Evolutionary conservation across 1,140 invertebrate genomes (phyloP).

Genomic region (Caenorhabditis briggsae): DNA sequence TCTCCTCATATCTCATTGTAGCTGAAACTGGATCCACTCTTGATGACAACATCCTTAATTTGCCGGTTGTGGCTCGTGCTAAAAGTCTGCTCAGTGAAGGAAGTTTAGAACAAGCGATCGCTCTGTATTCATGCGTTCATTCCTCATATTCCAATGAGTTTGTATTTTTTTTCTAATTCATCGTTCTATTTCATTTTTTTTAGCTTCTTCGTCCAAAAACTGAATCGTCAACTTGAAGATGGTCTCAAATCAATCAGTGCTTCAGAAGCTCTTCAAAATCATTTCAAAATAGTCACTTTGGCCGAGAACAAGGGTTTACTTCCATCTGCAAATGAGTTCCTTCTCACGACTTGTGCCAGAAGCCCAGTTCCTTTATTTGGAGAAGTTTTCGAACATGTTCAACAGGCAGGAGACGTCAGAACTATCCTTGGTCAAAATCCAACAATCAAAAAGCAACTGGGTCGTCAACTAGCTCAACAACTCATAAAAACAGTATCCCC

Average conservation of each 20-base stretch:
- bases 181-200: not conserved
- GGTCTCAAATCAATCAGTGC: not conserved
- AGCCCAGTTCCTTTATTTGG: not conserved
- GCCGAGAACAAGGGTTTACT: conserved; percentile 12
- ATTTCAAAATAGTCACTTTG: conserved; percentile 23
- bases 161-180: not conserved
- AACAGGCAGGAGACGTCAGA: not conserved
- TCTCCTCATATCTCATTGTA: conserved; percentile 12
- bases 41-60: not conserved
- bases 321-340: conserved; percentile 13
- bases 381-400: conserved; percentile 35
- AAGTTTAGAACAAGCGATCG: conserved; percentile 36
- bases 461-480: conserved; percentile 16
- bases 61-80: conserved; percentile 8
- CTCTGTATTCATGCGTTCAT: conserved; percentile 1
- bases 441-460: not conserved
- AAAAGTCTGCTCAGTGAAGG: conserved; percentile 45
- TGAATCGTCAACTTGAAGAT: not conserved
- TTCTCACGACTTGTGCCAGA: not conserved
- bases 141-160: conserved; percentile 39
- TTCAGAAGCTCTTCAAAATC: not conserved
- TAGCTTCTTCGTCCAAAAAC: conserved; percentile 40
- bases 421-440: conserved; percentile 6
- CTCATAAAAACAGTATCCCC: conserved; percentile 22
- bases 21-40: conserved; percentile 26